These are phyloP conservation scores for Eucidaris tribuloides DNA, from an alignment of 35 echinoderm and acorn worm genomes.

Conservation along the genomic window DNA sequence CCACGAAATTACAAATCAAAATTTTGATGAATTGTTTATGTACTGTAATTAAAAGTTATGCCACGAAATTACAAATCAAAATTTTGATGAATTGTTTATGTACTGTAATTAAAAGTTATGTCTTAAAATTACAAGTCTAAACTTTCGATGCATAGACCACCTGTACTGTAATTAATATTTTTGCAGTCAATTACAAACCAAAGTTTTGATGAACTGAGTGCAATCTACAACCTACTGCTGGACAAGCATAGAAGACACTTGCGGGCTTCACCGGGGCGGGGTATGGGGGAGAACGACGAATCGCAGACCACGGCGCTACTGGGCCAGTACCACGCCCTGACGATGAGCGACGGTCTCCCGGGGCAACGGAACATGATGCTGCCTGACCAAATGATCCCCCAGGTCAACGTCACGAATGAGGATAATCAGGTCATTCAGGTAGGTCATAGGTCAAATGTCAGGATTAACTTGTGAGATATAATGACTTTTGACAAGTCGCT, in stretches of 20 bases:
- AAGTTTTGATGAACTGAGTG: slow-evolving; percentile 89
- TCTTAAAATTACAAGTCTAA: too few relatives aligned
- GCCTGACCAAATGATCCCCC: slow-evolving; percentile 53
- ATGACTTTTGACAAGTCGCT: too few relatives aligned
- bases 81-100: too few relatives aligned
- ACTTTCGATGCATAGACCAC: too few relatives aligned
- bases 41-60: too few relatives aligned
- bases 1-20: too few relatives aligned
- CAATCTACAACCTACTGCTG: slow-evolving; percentile 95
- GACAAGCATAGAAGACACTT: slow-evolving; percentile 72
- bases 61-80: too few relatives aligned
- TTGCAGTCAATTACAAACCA: slow-evolving; percentile 83
- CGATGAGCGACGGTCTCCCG: slow-evolving; percentile 26
- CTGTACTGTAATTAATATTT: too few relatives aligned
- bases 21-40: too few relatives aligned
- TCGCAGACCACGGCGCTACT: background rate
- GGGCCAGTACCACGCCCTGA: slow-evolving; percentile 12
- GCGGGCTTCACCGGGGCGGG: background rate
- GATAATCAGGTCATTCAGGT: slow-evolving; percentile 69
- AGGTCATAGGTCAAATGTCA: too few relatives aligned
- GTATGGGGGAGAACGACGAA: background rate
- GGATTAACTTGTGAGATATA: too few relatives aligned
- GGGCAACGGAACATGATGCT: slow-evolving; percentile 33
- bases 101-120: too few relatives aligned
- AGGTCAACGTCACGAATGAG: slow-evolving; percentile 67